phyloP scores from a whole-genome alignment of 1,140 invertebrate genomes.

The Ceratosolen solmsi region DNA sequence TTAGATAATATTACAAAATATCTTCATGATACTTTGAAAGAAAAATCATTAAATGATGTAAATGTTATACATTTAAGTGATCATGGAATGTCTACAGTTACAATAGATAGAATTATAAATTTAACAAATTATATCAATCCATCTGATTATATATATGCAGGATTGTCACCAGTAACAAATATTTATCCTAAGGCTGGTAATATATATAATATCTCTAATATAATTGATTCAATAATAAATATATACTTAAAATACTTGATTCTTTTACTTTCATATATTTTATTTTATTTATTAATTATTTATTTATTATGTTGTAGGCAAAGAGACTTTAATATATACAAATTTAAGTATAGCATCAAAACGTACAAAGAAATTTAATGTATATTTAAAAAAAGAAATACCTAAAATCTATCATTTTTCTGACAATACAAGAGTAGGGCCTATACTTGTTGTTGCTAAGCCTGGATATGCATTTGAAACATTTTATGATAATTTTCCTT shows the following conservation, averaged over 20 bases:
- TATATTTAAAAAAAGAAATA: constrained; percentile 76
- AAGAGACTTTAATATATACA: constrained; percentile 73
- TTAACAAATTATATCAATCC: constrained; percentile 75
- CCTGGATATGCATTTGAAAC: constrained; percentile 76
- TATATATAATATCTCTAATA: neutral
- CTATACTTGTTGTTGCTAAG: constrained; percentile 76
- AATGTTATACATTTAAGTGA: constrained; percentile 84
- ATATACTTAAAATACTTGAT: too few species aligned
- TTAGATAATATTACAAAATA: constrained; percentile 77
- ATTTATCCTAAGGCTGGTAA: constrained; percentile 75
- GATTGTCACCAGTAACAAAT: constrained; percentile 72
- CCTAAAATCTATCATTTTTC: constrained; percentile 77
- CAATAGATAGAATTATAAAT: constrained; percentile 75
- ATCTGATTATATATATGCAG: constrained; percentile 71
- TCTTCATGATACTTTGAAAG: constrained; percentile 74
- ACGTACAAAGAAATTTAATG: constrained; percentile 71
- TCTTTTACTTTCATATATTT: too few species aligned
- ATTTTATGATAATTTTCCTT: constrained; percentile 68
- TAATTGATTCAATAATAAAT: neutral
- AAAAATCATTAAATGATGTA: constrained; percentile 73
- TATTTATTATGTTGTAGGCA: too few species aligned
- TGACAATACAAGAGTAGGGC: constrained; percentile 76
- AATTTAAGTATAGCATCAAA: constrained; percentile 71
- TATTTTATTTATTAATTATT: too few species aligned
- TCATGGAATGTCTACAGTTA: constrained; percentile 81